Evolutionary conservation across 2,888 invertebrate species (phyloP).

Genomic region (Pogonocherus hispidulus): DNA sequence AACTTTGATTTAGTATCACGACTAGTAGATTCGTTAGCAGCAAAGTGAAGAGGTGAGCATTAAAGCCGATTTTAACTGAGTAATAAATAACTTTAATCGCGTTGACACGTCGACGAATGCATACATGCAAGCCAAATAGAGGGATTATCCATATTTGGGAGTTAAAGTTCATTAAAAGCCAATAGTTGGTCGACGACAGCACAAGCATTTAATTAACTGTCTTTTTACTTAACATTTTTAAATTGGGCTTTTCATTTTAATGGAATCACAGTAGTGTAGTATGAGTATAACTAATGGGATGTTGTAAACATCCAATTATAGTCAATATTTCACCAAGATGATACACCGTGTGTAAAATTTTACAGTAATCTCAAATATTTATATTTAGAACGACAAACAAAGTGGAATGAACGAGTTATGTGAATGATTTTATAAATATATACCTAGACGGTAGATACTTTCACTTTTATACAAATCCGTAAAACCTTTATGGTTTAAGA

Average conservation of each 20-base stretch:
- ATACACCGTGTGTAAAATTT: too few relatives aligned
- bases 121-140: conserved; percentile 34
- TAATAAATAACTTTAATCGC: conserved; percentile 52
- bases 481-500: too few relatives aligned
- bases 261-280: neutral
- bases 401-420: too few relatives aligned
- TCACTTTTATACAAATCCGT: too few relatives aligned
- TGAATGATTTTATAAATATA: too few relatives aligned
- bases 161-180: conserved; percentile 26
- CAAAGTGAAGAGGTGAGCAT: conserved; percentile 50
- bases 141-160: conserved; percentile 30
- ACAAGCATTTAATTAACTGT: conserved; percentile 10
- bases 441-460: too few relatives aligned
- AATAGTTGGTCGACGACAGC: conserved; percentile 12
- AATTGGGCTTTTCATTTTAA: neutral
- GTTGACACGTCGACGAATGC: conserved; percentile 47
- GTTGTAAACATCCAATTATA: too few relatives aligned
- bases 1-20: conserved; percentile 28
- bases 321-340: too few relatives aligned
- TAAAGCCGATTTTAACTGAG: conserved; percentile 51
- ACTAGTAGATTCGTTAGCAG: conserved; percentile 41
- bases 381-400: too few relatives aligned
- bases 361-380: too few relatives aligned
- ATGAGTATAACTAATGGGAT: too few relatives aligned
- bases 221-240: neutral